Base-by-base conservation (phyloP, 2,888 invertebrate species). In the Fissipunctia ypsillon region DNA sequence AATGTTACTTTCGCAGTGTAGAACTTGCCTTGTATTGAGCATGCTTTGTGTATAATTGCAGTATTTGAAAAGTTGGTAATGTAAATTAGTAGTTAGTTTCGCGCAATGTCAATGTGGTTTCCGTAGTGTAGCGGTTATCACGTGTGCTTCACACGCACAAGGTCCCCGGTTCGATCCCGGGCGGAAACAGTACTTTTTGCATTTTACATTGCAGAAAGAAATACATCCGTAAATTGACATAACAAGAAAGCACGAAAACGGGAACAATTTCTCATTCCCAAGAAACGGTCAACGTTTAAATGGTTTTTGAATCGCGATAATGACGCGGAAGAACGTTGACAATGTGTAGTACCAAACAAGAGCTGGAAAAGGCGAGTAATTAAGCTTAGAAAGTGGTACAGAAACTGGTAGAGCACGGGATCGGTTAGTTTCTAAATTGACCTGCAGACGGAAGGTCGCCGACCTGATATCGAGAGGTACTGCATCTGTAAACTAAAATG, bases 121-220 rank as follows among this genome's bases (percentile, higher is more conserved):
- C 97, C 97, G 97, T 97, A 97, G 97, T 97, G 97, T 97, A 97
- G 97, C 97, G 97, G 97, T 97, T 97, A 97, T 97, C 97, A 97
- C 97, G 97, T 97, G 97, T 97, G 97, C 97, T 97, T 97, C 97
- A 97, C 97, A 97, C 97, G 97, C 97, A 97, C 97, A 97, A 97
- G 96, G 96, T 94, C 97, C 97, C 97, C 97, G 97, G 97, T 97
- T 97, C 97, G 97, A 97, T 97, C 97, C 97, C 97, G 97, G 97
- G 97, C 97, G 97, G 97, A 97, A 97, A 97, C 97, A 97, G 56
- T 52, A 45, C 45, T 60, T 81, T 85, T 87, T 87, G 57, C 28
- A 31, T 52, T 60, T 74, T 72, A 64, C 7, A 22, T 48, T 61
- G 25, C 41, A 60, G 25, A 54, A 64, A 59, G 28, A 45, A 66